These are phyloP conservation scores for Proteles cristata DNA, from an alignment of 2,113 vertebrate genomes.

Conservation along the genomic window DNA sequence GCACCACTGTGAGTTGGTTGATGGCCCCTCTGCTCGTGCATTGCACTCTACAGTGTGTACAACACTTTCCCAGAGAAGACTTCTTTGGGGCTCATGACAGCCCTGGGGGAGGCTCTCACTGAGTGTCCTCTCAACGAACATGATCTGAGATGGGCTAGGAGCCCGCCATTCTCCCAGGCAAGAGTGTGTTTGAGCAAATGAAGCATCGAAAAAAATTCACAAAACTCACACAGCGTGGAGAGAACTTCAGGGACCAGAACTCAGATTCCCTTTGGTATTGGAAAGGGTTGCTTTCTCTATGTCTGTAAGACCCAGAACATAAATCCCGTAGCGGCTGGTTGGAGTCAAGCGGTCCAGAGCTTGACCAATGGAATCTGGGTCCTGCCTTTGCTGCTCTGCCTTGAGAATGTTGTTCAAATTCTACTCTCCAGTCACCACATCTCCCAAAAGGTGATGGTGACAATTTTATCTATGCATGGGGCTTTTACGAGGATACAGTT, in stretches of 20 bases:
- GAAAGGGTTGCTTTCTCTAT: fast-evolving
- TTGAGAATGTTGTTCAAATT: background rate
- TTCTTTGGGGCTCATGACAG: background rate
- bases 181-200: background rate
- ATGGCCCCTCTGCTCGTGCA: background rate
- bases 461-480: fast-evolving
- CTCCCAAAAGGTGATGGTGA: background rate
- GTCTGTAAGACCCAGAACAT: background rate
- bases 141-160: background rate
- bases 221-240: background rate
- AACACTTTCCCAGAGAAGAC: background rate
- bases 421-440: fast-evolving
- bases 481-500: fast-evolving
- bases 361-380: fast-evolving
- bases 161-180: background rate
- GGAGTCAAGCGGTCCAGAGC: background rate
- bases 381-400: no score
- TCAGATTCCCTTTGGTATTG: background rate
- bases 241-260: background rate
- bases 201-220: background rate
- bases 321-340: background rate
- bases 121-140: background rate
- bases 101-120: background rate
- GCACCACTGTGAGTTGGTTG: background rate
- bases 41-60: no score